Conservation (phyloP, 2,888 invertebrate species). For the Mythimna loreyi region DNA sequence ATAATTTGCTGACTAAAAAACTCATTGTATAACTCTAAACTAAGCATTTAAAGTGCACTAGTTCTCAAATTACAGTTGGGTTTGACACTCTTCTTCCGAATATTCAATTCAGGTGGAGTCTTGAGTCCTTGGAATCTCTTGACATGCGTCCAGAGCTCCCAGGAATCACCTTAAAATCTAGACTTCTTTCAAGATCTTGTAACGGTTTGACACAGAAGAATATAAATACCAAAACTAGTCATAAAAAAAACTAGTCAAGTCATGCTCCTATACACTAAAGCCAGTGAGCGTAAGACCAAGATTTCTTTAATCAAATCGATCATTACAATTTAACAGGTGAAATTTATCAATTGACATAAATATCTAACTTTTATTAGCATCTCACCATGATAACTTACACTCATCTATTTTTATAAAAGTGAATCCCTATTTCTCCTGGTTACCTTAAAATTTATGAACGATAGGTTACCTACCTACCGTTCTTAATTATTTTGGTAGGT, state of each 20-base stretch:
- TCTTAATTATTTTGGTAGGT: too few species aligned
- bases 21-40: too few species aligned
- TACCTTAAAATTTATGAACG: too few species aligned
- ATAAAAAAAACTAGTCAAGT: not conserved
- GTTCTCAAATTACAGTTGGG: too few species aligned
- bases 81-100: too few species aligned
- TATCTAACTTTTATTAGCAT: not conserved
- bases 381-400: not conserved
- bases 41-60: too few species aligned
- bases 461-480: too few species aligned
- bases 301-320: not conserved
- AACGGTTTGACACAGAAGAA: not conserved
- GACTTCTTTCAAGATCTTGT: not conserved
- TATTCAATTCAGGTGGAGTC: too few species aligned
- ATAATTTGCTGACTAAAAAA: not conserved
- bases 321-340: not conserved
- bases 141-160: too few species aligned
- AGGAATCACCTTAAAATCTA: not conserved
- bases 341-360: slow-evolving; percentile 11
- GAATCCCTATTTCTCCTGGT: too few species aligned
- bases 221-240: too few species aligned
- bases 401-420: not conserved
- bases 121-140: too few species aligned
- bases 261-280: not conserved
- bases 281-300: not conserved